Percentiles rank a stretch among this genome's conserved stretches.
phyloP scores from a whole-genome alignment of 2,113 vertebrate genomes.

The Sciurus niger region DNA sequence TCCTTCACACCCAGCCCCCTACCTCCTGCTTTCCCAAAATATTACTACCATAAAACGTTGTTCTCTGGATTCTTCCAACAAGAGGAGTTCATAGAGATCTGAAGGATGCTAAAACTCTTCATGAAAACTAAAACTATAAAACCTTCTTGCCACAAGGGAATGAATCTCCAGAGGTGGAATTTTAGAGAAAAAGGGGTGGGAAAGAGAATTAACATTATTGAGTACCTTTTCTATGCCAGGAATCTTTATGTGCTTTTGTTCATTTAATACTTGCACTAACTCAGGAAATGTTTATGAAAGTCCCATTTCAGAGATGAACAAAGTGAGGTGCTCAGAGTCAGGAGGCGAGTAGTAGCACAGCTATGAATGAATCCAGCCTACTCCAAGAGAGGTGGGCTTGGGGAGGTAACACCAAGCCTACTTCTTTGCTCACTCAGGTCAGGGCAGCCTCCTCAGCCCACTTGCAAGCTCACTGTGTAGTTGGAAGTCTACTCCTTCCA shows the following conservation, averaged over 20 bases:
- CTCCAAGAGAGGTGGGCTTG: not conserved
- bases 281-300: not conserved
- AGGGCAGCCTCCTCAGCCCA: too few relatives aligned
- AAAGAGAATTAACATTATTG: not conserved
- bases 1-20: not conserved
- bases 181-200: not conserved
- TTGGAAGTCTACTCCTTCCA: not conserved
- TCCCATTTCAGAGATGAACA: constrained; percentile 3
- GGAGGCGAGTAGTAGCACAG: not conserved
- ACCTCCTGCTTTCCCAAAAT: rapidly evolving
- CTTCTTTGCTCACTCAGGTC: not conserved
- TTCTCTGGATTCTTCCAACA: not conserved
- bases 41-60: not conserved
- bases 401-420: not conserved
- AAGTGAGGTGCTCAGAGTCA: not conserved
- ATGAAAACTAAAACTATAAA: not conserved
- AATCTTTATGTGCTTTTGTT: not conserved
- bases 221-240: not conserved
- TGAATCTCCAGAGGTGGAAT: not conserved
- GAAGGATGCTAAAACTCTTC: not conserved
- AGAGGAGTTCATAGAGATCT: not conserved
- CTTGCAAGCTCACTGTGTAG: not conserved
- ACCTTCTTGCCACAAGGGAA: not conserved
- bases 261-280: not conserved
- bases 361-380: not conserved